These are phyloP conservation scores for Brachirus orientalis DNA, from an alignment of 2,113 vertebrate species.

Conservation along the genomic window DNA sequence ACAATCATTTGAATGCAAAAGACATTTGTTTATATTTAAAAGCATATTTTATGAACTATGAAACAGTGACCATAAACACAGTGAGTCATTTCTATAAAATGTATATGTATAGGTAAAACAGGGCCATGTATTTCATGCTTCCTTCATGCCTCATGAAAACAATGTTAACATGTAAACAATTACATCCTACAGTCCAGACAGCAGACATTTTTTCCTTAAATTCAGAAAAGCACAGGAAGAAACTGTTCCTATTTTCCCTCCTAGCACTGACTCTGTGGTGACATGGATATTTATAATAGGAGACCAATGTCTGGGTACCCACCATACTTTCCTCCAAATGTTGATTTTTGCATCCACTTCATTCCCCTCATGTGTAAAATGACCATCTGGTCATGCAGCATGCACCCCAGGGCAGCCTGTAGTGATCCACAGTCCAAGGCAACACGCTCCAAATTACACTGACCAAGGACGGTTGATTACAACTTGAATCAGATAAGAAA, in stretches of 20 bases:
- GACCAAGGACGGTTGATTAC: not conserved
- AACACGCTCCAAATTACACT: constrained; percentile 14
- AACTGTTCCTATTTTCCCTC: constrained; percentile 72
- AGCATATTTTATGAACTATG: not conserved
- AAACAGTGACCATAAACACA: not conserved
- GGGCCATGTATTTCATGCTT: not conserved
- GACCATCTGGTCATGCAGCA: constrained; percentile 50
- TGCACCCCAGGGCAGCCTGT: constrained; percentile 16
- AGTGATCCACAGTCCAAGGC: constrained; percentile 20
- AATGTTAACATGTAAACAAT: constrained; percentile 58
- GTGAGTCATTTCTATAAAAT: not conserved
- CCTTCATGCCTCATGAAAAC: constrained; percentile 12
- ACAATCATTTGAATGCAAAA: too few relatives aligned
- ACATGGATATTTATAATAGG: constrained; percentile 75
- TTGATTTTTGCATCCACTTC: constrained; percentile 65
- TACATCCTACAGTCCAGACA: constrained; percentile 49
- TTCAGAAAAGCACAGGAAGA: constrained; percentile 73
- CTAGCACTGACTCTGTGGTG: constrained; percentile 57
- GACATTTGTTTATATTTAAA: too few relatives aligned
- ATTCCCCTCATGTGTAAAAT: constrained; percentile 63
- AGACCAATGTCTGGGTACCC: constrained; percentile 64
- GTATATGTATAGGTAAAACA: not conserved
- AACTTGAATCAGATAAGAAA: not conserved
- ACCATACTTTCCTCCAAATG: constrained; percentile 67
- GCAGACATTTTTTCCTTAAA: constrained; percentile 54